A percentile compares a stretch with the other conserved stretches of the same genome.
Conservation (phyloP, 2,888 invertebrate species). For the Amphipyra tragopoginis region DNA sequence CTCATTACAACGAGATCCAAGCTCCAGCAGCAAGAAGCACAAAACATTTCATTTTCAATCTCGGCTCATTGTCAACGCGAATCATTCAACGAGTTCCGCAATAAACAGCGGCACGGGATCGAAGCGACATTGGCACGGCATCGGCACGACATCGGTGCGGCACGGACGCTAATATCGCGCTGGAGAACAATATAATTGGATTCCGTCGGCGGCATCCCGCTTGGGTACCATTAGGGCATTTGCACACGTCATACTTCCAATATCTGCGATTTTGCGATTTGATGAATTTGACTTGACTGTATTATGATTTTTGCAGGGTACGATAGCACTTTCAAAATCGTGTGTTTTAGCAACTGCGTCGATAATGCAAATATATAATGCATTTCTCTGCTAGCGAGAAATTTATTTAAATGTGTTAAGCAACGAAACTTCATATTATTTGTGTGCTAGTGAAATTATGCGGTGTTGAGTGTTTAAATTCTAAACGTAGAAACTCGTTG, state of each 20-base stretch:
- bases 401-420: no score
- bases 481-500: neutral
- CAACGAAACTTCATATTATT: no score
- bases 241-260: constrained; percentile 25
- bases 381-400: no score
- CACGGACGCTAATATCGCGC: constrained; percentile 45
- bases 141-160: constrained; percentile 5
- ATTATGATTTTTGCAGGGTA: neutral
- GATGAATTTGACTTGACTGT: neutral
- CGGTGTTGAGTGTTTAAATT: neutral
- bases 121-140: constrained; percentile 11
- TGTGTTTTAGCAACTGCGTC: no score
- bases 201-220: constrained; percentile 52
- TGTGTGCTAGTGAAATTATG: neutral
- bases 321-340: neutral
- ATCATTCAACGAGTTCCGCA: constrained; percentile 55
- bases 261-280: constrained; percentile 4
- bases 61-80: constrained; percentile 46
- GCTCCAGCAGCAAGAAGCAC: constrained; percentile 43
- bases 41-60: constrained; percentile 55
- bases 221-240: constrained; percentile 30
- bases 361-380: no score
- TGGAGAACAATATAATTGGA: constrained; percentile 59
- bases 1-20: constrained; percentile 23
- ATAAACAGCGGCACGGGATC: constrained; percentile 35